Base-by-base conservation (phyloP, 2,797 vertebrate species). In the Squalus acanthias region DNA sequence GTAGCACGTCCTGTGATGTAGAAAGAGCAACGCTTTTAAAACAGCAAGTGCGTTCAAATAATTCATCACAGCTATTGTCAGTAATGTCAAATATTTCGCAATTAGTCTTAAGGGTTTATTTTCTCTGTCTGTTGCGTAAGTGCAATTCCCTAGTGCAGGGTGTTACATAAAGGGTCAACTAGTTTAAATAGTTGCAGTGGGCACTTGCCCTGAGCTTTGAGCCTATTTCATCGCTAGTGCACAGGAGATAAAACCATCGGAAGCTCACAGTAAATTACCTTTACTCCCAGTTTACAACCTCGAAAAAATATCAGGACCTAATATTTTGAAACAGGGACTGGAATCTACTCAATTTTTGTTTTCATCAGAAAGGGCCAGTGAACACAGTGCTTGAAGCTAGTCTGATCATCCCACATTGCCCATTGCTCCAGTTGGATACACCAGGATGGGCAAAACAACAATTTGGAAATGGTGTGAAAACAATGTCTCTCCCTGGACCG, bases 1-100 rank as follows among this genome's bases (percentile, higher is more conserved):
- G 96, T 67, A 97, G 97, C 74, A 96, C 97, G 98, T 98, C 98
- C 98, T 99, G 98, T 96, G 87, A 96, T 74, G 70, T 24, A 57
- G 26, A 95, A 63, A 65, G 89, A 65, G 29, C 29, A 92, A 17
- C 26, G 17, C 29, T 92, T 65, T 65, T 65, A 65, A 65, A 93
- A 76, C 15, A 76, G 70, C 70, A 95, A 76, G 50, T 33, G 33
- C 26, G 1, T 97, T 97, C 97, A 82, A 97, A 97, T 96, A 97
- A 97, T 85, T 97, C 50, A 97, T 70, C 95, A 97, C 88, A 96
- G 67, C 60, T 97, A 97, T 85, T 96, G 82, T 26, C 46, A 96
- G 97, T 96, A 82, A 70, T 67, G 85, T 85, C 15, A 22, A 33
- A 92, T 96, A 96, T 95, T 96, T 93, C 65, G 63, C 65, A 50